Percentiles rank a stretch among this genome's conserved stretches.
phyloP scores from a whole-genome alignment of 2,797 vertebrate genomes.

The Jordanella pulchra region DNA sequence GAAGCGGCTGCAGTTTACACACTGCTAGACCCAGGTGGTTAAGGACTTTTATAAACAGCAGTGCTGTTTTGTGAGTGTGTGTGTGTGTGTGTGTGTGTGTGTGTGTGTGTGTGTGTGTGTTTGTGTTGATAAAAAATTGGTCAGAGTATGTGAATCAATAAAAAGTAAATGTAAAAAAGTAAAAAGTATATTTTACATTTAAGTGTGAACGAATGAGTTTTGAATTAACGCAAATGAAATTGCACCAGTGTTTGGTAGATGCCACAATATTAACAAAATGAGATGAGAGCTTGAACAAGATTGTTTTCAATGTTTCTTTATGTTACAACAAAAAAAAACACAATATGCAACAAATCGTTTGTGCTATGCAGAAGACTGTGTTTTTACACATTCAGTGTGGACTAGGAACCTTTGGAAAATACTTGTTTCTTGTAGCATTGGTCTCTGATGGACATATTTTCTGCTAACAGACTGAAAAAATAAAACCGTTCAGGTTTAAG shows the following conservation, averaged over 20 bases:
- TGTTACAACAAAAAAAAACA: too few species aligned
- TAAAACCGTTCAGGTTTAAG: too few species aligned
- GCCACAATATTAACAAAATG: background rate
- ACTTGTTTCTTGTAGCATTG: too few species aligned
- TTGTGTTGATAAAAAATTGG: slow-evolving; percentile 23
- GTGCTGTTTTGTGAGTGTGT: slow-evolving; percentile 5
- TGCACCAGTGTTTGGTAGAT: background rate
- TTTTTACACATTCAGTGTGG: too few species aligned
- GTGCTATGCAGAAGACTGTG: too few species aligned
- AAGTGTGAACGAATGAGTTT: slow-evolving; percentile 21
- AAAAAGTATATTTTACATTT: slow-evolving; percentile 32
- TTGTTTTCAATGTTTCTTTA: too few species aligned
- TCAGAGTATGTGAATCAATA: slow-evolving; percentile 28
- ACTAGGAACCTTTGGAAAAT: too few species aligned
- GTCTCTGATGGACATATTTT: too few species aligned
- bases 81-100: slow-evolving; percentile 5
- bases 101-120: slow-evolving; percentile 10
- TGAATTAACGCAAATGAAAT: background rate
- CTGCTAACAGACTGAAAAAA: too few species aligned
- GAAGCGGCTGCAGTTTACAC: slow-evolving; percentile 45
- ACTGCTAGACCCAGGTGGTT: slow-evolving; percentile 54
- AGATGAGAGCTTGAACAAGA: too few species aligned
- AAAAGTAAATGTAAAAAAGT: too few species aligned
- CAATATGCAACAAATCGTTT: too few species aligned
- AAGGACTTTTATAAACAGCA: slow-evolving; percentile 22